Percentiles rank a stretch among this genome's conserved stretches.
Evolutionary conservation across 2,113 vertebrate species (phyloP).

Genomic region (Scytalopus superciliaris): DNA sequence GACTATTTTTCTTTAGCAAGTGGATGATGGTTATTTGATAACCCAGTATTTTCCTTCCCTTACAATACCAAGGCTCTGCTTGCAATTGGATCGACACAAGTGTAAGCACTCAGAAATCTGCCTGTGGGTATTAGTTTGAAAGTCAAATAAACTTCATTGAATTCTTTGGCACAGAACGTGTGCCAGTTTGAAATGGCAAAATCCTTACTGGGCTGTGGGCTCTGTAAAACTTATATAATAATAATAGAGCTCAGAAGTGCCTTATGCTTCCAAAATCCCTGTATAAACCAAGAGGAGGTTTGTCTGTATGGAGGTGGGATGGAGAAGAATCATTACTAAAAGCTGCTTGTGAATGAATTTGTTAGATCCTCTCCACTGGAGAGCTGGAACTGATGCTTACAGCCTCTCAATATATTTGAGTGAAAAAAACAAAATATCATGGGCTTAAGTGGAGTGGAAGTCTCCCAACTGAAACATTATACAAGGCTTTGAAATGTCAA

Average conservation of each 20-base stretch:
- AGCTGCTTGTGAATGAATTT: slow-evolving; percentile 11
- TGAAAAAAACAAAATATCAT: background rate
- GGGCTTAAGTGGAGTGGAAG: slow-evolving; percentile 44
- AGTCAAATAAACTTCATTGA: slow-evolving; percentile 55
- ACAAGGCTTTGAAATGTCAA: slow-evolving; percentile 64
- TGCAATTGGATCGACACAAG: background rate
- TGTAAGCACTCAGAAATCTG: slow-evolving; percentile 37
- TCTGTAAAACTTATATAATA: slow-evolving; percentile 48
- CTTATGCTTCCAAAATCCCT: background rate
- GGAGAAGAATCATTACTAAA: background rate
- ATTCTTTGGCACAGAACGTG: slow-evolving; percentile 33
- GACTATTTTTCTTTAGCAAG: slow-evolving; percentile 18
- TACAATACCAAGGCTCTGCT: slow-evolving; percentile 2
- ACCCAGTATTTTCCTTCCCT: slow-evolving; percentile 45
- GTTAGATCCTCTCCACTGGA: background rate
- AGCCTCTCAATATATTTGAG: background rate
- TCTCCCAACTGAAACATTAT: slow-evolving; percentile 62
- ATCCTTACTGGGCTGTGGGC: background rate
- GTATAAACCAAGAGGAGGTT: slow-evolving; percentile 8
- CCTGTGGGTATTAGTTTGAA: slow-evolving; percentile 56
- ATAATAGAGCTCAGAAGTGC: slow-evolving; percentile 1
- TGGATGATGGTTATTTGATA: slow-evolving; percentile 49
- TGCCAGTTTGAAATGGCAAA: slow-evolving; percentile 55
- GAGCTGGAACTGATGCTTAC: slow-evolving; percentile 4
- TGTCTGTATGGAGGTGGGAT: background rate